Conservation (phyloP, 2,113 vertebrate species). For the Leptosomus discolor region DNA sequence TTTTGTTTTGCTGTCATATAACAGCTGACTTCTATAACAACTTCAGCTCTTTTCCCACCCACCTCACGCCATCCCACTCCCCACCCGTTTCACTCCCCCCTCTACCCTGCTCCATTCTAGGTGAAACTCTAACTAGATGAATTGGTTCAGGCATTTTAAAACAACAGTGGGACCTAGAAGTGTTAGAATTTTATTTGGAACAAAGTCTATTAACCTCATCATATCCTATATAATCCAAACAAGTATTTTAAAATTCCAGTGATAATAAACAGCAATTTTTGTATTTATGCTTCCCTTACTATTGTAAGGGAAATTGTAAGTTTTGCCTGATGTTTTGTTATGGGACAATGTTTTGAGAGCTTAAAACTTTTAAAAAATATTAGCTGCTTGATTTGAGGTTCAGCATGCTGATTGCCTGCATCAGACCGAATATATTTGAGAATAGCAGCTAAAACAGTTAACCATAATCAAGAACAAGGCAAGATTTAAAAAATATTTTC, state of each 20-base stretch:
- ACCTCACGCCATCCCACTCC: too few relatives aligned
- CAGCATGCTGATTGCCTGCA: background rate
- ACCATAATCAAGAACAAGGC: background rate
- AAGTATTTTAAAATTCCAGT: slow-evolving; percentile 4
- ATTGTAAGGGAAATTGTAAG: background rate
- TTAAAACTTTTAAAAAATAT: background rate
- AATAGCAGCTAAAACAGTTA: background rate
- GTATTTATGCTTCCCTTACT: background rate
- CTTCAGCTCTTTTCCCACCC: background rate
- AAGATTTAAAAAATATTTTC: background rate
- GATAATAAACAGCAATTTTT: background rate
- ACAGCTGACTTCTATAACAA: background rate
- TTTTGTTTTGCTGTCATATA: background rate
- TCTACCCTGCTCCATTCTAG: background rate
- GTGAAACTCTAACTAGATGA: background rate
- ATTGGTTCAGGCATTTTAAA: slow-evolving; percentile 13
- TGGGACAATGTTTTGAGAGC: background rate
- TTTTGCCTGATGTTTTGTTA: background rate
- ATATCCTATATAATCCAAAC: background rate
- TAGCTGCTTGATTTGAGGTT: background rate
- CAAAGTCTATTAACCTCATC: background rate
- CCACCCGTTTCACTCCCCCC: background rate
- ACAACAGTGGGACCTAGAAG: background rate
- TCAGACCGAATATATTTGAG: background rate
- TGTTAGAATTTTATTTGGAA: slow-evolving; percentile 6